A percentile compares a stretch with the other conserved stretches of the same genome.
Evolutionary conservation across 2,113 vertebrate species (phyloP).

Genomic region (Microcebus tavaratra): DNA sequence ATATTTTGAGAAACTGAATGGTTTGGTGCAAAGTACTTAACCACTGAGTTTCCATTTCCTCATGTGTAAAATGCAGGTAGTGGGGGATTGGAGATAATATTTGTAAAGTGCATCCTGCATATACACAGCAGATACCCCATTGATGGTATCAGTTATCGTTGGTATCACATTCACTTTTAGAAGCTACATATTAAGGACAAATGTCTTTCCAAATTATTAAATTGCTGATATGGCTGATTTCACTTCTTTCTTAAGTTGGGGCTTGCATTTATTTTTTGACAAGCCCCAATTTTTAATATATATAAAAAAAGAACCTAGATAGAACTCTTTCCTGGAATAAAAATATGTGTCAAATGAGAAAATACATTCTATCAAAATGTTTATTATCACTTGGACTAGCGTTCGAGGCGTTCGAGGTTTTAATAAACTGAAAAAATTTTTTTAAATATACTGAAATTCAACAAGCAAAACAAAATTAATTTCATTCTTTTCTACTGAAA

Average conservation of each 20-base stretch:
- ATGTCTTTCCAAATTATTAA: not conserved
- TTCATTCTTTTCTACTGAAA: slow-evolving; percentile 52
- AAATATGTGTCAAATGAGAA: slow-evolving; percentile 36
- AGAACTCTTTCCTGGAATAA: slow-evolving; percentile 11
- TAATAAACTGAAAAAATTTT: not conserved
- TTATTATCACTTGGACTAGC: slow-evolving; percentile 7
- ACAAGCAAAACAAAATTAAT: slow-evolving; percentile 45
- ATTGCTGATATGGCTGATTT: not conserved
- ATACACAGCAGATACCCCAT: not conserved
- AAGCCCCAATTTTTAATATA: not conserved
- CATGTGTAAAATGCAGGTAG: not conserved
- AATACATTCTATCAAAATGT: not conserved
- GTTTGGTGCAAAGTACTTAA: not conserved
- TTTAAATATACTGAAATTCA: not conserved
- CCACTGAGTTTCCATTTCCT: not conserved
- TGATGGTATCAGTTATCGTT: not conserved
- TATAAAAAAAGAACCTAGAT: not conserved
- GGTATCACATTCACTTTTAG: not conserved
- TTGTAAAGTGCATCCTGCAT: not conserved
- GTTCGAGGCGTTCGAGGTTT: not conserved
- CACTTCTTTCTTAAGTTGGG: not conserved
- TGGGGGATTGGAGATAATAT: not conserved
- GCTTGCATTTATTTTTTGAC: not conserved
- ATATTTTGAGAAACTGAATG: not conserved
- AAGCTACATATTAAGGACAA: not conserved